Evolutionary conservation across 2,797 vertebrate species (phyloP), one percentile per base, ranked within the genome.

Genomic region (Pseudomugil gertrudae): DNA sequence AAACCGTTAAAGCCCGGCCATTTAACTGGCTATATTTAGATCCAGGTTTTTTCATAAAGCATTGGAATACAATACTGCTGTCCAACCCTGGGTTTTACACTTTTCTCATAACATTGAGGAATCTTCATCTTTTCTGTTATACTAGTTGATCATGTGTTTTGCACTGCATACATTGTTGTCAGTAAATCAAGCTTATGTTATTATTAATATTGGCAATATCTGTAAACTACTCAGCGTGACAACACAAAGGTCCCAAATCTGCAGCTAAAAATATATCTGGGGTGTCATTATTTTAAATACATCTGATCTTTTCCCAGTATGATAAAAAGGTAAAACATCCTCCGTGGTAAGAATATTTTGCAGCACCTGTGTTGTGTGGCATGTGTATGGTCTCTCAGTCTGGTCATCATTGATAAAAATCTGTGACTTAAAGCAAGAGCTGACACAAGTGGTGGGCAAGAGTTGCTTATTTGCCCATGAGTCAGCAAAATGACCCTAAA

Each of bases 1-100:
- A 70, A 81, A 78, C 58, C 52, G 76, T 84, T 76, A 71, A 81
- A 78, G 57, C 23, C 17, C 0, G 9, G 21, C 33, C 53, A 14
- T 63, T 77, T 57, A 72, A 68, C 64, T 59, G 24, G 50, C 58
- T 40, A 50, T 61, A 29, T 72, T 81, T 63, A 75, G 72, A 69
- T 51, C 10, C 27, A 36, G 36, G 48, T 65, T 59, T 63, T 47
- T 67, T 51, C 57, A 55, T 36, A 61, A 57, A 11, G 15, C 23
- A 55, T 15, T 33, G 11, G 30, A 47, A 17, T 15, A 5, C 45
- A 6, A 17, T 7, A 47, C 33, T 24, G 5, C 56, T 63, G 38
- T 52, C 10, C 23, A 26, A 68, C 29, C 9, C 36, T 9, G n/a
- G 14, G 23, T 63, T 43, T 43, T 43, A 2, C 38, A 13, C 23